Conservation (phyloP, 2,113 vertebrate species). For the Zingel zingel region DNA sequence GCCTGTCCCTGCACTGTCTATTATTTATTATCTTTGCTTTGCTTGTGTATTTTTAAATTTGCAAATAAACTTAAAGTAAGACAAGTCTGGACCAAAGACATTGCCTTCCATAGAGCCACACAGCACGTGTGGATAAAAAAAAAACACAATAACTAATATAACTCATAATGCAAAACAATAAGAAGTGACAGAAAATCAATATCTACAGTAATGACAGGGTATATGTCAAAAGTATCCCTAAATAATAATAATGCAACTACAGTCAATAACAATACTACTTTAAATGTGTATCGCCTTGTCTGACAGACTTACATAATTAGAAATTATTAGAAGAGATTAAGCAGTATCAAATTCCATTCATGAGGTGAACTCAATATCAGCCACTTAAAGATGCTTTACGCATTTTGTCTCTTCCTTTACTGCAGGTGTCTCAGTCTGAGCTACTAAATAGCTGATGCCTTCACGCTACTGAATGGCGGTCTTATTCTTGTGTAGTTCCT, state of each 20-base stretch:
- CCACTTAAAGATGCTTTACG: conserved; percentile 47
- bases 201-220: not conserved
- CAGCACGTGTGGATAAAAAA: not conserved
- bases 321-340: conserved; percentile 35
- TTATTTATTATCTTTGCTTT: too few species aligned
- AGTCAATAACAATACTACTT: not conserved
- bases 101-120: not conserved
- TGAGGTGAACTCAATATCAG: conserved; percentile 43
- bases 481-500: conserved; percentile 53
- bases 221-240: not conserved
- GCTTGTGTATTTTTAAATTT: too few species aligned
- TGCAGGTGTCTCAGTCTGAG: conserved; percentile 51
- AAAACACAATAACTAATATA: too few species aligned
- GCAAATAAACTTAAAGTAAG: too few species aligned
- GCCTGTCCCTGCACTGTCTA: too few species aligned
- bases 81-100: not conserved
- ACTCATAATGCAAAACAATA: not conserved
- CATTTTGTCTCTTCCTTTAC: conserved; percentile 52
- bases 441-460: conserved; percentile 48
- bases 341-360: conserved; percentile 36
- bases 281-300: conserved; percentile 35
- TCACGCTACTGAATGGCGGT: conserved; percentile 53
- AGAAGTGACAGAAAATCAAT: not conserved
- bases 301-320: conserved; percentile 6
- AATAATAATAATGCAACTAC: not conserved